Evolutionary conservation across 30 jellyfish, hydroid and myxozoan species (phyloP), one percentile per base, ranked within the genome.

Genomic region (Cassiopea andromeda): DNA sequence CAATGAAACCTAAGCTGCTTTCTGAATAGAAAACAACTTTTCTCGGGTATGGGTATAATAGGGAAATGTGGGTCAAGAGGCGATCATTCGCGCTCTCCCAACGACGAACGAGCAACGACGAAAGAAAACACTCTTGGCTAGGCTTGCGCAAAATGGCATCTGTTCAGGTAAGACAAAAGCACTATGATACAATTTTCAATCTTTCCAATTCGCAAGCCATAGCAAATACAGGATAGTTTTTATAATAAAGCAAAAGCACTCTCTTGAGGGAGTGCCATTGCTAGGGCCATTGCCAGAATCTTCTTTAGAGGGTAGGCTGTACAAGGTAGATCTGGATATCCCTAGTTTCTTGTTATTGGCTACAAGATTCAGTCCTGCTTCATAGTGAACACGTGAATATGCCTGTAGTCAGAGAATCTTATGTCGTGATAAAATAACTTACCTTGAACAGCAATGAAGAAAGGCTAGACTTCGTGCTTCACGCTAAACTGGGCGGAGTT

Each of bases 141-240:
- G 91, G 91, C 76, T 44, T 69, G 86, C 90, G n/a, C 46, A 87
- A 80, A 67, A 87, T 87, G 94, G 90, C 94, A 58, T 71, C 94
- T 17, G 88, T 87, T 49, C 94, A 87, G 94, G 94, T 78, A 78
- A 12, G 86, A 54, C 64, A 54, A 54, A 54, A 10, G 64, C 7
- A 54, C 12, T 54, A 54, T 3, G 7, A 54, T 54, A 27, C 64
- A 54, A 3, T 3, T 54, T 3, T 54, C 64, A 54, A 10, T 54
- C 64, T 54, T 54, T 54, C 12, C 64, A 54, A 54, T 54, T 54
- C 12, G 68, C 13, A 58, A 58, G 0, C 68, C 68, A 58, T 14
- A 58, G 8, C 68, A 58, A 14, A 58, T 58, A 7, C 8, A 58
- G 14, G 8, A 58, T 58, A 6, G 14, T 58, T 58, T 7, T 58